These are phyloP conservation scores for Melolontha melolontha DNA, from an alignment of 2,888 invertebrate genomes.

Conservation along the genomic window DNA sequence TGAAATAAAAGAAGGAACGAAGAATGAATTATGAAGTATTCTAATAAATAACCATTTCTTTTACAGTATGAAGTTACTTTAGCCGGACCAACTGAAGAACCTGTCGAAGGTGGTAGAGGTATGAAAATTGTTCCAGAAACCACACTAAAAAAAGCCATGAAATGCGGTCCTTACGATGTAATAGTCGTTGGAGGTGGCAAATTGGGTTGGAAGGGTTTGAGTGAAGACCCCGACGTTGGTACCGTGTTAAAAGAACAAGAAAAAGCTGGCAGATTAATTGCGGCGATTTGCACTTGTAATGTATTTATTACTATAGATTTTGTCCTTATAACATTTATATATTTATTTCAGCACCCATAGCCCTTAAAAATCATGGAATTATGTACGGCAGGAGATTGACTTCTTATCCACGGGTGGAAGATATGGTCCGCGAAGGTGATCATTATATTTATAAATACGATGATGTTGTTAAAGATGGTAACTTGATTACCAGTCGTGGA, in stretches of 20 bases:
- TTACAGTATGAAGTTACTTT: constrained; percentile 39
- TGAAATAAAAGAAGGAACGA: no score
- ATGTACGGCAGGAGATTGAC: constrained; percentile 49
- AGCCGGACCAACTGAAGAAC: constrained; percentile 48
- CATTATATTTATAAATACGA: constrained; percentile 51
- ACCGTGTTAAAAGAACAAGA: constrained; percentile 49
- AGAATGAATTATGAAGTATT: no score
- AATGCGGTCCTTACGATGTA: constrained; percentile 49
- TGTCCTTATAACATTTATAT: background rate
- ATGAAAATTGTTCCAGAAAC: constrained; percentile 49
- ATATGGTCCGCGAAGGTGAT: constrained; percentile 48
- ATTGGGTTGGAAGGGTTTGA: constrained; percentile 47
- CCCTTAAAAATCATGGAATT: constrained; percentile 47
- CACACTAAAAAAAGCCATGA: constrained; percentile 48
- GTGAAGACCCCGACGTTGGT: constrained; percentile 48
- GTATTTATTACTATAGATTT: constrained; percentile 45
- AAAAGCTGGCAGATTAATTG: constrained; percentile 47
- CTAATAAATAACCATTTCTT: constrained; percentile 13
- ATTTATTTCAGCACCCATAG: constrained; percentile 47
- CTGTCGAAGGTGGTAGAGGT: constrained; percentile 48
- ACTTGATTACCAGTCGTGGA: constrained; percentile 84
- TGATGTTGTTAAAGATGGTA: constrained; percentile 67
- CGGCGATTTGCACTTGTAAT: constrained; percentile 51
- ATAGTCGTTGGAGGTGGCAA: constrained; percentile 48
- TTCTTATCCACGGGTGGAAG: constrained; percentile 49